phyloP scores from a whole-genome alignment of 2,888 invertebrate genomes.

The Nephrotoma flavescens region DNA sequence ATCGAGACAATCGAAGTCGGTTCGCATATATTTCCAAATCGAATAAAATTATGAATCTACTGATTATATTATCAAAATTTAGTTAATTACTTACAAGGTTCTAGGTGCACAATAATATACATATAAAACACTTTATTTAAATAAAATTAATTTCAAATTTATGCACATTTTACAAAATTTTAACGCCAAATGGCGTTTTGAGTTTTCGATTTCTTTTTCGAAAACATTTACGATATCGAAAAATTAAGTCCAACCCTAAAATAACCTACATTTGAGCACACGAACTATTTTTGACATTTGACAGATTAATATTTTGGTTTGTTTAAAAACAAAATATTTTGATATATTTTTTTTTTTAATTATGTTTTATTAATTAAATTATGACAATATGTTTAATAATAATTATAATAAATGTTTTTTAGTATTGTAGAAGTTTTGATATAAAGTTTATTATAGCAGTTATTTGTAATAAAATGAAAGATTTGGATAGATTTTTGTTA shows the following conservation, averaged over 20 bases:
- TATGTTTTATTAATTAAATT: not conserved
- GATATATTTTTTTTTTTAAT: not conserved
- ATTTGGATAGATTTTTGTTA: not conserved
- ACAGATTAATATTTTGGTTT: not conserved
- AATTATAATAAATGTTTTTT: not conserved
- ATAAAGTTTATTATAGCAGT: not conserved
- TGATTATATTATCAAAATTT: no score
- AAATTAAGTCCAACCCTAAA: not conserved
- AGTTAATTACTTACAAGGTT: no score
- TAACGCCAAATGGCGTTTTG: not conserved
- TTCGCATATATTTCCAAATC: no score
- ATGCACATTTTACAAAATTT: no score
- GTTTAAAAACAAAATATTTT: not conserved
- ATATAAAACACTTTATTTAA: no score
- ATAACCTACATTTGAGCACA: not conserved
- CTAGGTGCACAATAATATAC: no score
- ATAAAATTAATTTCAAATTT: no score
- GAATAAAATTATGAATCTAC: no score
- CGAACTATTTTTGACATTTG: not conserved
- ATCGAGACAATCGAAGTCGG: no score
- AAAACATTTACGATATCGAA: not conserved
- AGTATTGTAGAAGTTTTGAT: not conserved
- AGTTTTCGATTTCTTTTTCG: not conserved
- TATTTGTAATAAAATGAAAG: not conserved
- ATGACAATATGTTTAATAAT: not conserved